Evolutionary conservation across 2,888 invertebrate species (phyloP), one percentile per base, ranked within the genome.

Genomic region (Salpingus planirostris): DNA sequence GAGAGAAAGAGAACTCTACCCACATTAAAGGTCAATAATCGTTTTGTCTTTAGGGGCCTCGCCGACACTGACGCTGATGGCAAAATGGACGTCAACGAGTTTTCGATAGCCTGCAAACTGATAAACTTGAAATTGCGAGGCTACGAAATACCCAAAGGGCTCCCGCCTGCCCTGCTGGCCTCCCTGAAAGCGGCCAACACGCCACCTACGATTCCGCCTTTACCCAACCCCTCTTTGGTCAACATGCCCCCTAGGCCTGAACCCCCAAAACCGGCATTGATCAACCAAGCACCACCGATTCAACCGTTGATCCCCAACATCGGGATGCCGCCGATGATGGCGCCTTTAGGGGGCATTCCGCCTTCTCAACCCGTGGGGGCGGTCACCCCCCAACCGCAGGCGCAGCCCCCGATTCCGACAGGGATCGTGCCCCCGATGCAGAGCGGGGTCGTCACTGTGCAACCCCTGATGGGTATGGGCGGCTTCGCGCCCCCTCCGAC

Each of bases 21-120:
- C n/a, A n/a, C n/a, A n/a, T n/a, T n/a, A n/a, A n/a, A n/a, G n/a
- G n/a, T n/a, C n/a, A n/a, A 12, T 21, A 26, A 30, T 24, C 24
- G 6, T 15, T 24, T 7, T 11, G n/a, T 35, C 51, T 61, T 54
- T 64, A 75, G 91, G 90, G 74, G 74, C 7, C 66, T 98, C 26
- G 90, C 97, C 1, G 98, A 98, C 64, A 85, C 92, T 25, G 91
- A 97, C 63, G 80, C 88, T 10, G 98, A 98, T 70, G 98, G 98
- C 0, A 91, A 90, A 68, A 80, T 98, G 75, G 89, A 96, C 56
- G 78, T 92, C 31, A 83, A 85, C 54, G 98, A 98, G 68, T 98
- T 97, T 66, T 92, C 92, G 46, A 91, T 98, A 51, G 97, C 98
- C 27, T 96, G 97, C 73, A 95, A 95, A 72, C 70, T 76, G 43